Conservation (phyloP, 1,140 invertebrate genomes). For the Halictus rubicundus region DNA sequence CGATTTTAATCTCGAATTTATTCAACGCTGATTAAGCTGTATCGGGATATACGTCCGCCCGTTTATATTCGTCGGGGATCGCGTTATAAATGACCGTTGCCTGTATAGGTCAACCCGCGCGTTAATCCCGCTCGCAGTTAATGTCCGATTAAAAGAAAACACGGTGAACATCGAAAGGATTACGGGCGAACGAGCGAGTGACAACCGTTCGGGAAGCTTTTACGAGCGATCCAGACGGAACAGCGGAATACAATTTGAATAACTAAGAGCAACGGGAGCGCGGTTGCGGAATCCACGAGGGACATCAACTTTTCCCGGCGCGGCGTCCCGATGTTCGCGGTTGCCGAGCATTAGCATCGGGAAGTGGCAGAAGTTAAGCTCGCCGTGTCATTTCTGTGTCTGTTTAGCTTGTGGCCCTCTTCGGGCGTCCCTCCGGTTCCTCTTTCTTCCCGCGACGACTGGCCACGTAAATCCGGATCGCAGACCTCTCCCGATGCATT, state of each 20-base stretch:
- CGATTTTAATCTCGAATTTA: constrained; percentile 57
- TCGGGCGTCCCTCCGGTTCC: constrained; percentile 13
- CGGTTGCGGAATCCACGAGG: constrained; percentile 68
- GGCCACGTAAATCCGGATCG: constrained; percentile 14
- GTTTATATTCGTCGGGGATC: constrained; percentile 19
- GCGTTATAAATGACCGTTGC: constrained; percentile 28
- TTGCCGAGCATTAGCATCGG: constrained; percentile 71
- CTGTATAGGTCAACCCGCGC: background rate
- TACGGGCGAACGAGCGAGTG: background rate
- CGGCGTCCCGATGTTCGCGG: constrained; percentile 66
- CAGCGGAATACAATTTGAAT: constrained; percentile 70
- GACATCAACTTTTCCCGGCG: constrained; percentile 68
- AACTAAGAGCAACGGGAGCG: constrained; percentile 64
- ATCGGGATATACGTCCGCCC: constrained; percentile 25
- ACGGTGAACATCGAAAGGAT: background rate
- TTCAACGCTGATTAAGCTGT: constrained; percentile 43
- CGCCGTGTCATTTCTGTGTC: constrained; percentile 76
- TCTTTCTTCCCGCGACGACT: constrained; percentile 17
- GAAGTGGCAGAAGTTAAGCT: constrained; percentile 76
- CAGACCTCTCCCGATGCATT: constrained; percentile 39
- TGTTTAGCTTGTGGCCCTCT: constrained; percentile 65
- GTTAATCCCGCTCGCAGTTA: constrained; percentile 20
- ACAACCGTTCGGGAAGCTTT: constrained; percentile 22
- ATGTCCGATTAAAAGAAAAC: constrained; percentile 20
- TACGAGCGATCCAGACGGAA: constrained; percentile 43